phyloP scores from a whole-genome alignment of 2,113 vertebrate species.

The Campylomormyrus tamandua region DNA sequence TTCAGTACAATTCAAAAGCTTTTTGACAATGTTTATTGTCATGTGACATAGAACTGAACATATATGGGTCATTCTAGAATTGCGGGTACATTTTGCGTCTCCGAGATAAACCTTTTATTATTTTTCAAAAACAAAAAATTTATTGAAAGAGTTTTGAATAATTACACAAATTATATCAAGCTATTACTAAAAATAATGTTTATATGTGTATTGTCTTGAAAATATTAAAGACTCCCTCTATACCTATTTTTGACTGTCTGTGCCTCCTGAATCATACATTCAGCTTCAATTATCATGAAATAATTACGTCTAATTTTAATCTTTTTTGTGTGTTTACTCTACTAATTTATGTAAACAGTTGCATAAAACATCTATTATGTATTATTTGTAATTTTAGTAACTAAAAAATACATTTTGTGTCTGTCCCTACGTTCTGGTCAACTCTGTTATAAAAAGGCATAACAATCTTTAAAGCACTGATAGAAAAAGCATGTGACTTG shows the following conservation, averaged over 20 bases:
- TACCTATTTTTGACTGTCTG: conserved; percentile 1
- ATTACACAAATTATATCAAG: conserved; percentile 14
- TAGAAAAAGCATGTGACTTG: no score
- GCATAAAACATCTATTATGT: background rate
- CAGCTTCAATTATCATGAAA: background rate
- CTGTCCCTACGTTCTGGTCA: no score
- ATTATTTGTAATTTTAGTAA: background rate
- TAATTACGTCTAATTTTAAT: background rate
- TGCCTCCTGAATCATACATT: conserved; percentile 6
- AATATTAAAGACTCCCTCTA: background rate
- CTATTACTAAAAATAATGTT: conserved; percentile 15
- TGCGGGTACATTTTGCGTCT: background rate
- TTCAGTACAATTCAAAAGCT: no score
- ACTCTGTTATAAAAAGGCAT: no score
- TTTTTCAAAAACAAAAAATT: background rate
- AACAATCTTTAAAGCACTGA: no score
- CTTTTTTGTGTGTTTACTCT: conserved; percentile 4
- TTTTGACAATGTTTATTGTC: no score
- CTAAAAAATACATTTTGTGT: no score
- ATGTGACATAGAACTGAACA: no score
- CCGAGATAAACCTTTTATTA: background rate
- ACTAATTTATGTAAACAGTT: background rate
- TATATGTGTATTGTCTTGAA: background rate
- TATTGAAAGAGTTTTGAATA: conserved; percentile 16
- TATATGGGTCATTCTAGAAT: background rate